Conservation (phyloP, 1,140 invertebrate genomes). For the Tyrophagus putrescentiae region DNA sequence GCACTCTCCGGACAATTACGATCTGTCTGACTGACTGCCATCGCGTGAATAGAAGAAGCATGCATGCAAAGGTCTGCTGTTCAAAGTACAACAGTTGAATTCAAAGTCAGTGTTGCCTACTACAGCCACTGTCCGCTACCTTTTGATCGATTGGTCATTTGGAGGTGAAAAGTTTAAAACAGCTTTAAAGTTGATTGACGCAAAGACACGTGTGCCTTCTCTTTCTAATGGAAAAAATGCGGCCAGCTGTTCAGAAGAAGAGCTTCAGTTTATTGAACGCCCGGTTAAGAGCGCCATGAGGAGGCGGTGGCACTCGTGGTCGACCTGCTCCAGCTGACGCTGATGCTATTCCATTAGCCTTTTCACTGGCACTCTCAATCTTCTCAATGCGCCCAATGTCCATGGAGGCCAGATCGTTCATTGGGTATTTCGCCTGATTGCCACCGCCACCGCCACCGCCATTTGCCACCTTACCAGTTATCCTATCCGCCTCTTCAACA, state of each 20-base stretch:
- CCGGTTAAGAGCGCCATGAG: not conserved
- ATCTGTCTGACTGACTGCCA: too few relatives aligned
- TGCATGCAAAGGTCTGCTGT: too few relatives aligned
- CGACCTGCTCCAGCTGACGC: too few relatives aligned
- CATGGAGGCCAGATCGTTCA: not conserved
- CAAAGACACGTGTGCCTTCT: too few relatives aligned
- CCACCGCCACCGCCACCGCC: too few relatives aligned
- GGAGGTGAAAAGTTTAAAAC: not conserved
- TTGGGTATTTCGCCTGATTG: not conserved
- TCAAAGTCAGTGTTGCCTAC: not conserved
- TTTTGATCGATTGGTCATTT: not conserved
- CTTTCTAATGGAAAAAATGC: too few relatives aligned
- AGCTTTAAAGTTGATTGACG: too few relatives aligned
- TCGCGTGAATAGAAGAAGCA: too few relatives aligned
- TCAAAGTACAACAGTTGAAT: too few relatives aligned
- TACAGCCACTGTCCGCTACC: not conserved
- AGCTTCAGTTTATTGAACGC: slow-evolving; percentile 4
- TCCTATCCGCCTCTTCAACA: not conserved
- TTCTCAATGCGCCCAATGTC: not conserved
- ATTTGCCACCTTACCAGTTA: not conserved
- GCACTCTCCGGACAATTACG: too few relatives aligned
- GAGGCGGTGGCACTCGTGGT: not conserved
- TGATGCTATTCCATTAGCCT: not conserved
- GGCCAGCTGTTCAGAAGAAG: slow-evolving; percentile 1
- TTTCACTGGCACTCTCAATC: not conserved